phyloP scores from a whole-genome alignment of 2,113 vertebrate genomes.

The Tachysurus fulvidraco region DNA sequence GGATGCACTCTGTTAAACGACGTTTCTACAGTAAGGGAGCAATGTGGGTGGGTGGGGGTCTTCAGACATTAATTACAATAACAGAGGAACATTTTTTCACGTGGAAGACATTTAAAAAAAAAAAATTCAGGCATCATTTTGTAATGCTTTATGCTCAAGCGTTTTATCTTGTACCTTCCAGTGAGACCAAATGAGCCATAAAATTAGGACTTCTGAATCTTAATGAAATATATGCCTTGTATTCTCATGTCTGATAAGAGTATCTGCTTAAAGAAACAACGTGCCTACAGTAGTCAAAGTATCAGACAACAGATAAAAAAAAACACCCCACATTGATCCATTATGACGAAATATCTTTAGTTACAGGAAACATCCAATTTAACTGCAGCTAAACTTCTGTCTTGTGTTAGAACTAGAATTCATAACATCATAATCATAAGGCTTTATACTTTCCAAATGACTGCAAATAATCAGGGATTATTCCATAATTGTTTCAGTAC shows the following conservation, averaged over 20 bases:
- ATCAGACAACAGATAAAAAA: neutral
- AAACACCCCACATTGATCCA: neutral
- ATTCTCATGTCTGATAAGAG: neutral
- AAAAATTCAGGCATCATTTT: conserved; percentile 8
- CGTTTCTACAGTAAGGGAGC: conserved; percentile 27
- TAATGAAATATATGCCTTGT: conserved; percentile 51
- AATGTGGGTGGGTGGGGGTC: conserved; percentile 1
- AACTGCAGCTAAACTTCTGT: too few species aligned
- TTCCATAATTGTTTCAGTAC: neutral
- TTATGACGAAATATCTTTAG: neutral
- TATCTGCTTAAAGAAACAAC: neutral
- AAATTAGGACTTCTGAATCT: conserved; percentile 58
- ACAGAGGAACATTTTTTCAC: conserved; percentile 40
- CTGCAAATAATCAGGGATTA: neutral
- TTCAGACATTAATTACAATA: conserved; percentile 42
- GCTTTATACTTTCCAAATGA: neutral
- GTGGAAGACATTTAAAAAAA: neutral
- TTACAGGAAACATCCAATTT: too few species aligned
- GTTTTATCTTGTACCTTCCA: conserved; percentile 60
- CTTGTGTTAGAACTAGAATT: too few species aligned
- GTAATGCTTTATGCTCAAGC: conserved; percentile 64
- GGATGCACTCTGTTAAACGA: conserved; percentile 46
- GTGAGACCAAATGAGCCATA: conserved; percentile 63
- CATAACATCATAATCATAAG: too few species aligned
- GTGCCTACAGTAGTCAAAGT: neutral